Evolutionary conservation across 1,140 invertebrate species (phyloP), one percentile per base, ranked within the genome.

Genomic region (Sarcophaga bullata): DNA sequence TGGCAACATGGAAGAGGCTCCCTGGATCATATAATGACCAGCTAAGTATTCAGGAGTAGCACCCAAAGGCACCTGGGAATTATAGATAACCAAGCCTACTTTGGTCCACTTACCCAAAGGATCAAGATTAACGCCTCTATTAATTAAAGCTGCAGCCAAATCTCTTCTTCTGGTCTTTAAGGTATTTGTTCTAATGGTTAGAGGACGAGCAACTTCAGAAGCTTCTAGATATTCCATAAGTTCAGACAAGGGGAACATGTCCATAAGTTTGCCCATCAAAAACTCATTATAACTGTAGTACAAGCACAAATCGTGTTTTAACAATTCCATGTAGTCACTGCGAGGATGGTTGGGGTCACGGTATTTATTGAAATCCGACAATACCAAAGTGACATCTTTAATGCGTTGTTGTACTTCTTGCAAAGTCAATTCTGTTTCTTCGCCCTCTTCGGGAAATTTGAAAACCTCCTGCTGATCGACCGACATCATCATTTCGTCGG

Each of bases 11-110:
- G 97, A 99, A 0, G 97, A 98, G 62, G 98, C 98, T 13, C 98
- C 99, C 92, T 99, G 99, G 81, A 99, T 92, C 86, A 99, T 98
- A 88, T 99, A 99, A 90, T 99, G 98, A 0, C 99, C 99, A 81
- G 98, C 97, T 80, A 99, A 92, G 92, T 99, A 99, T 92, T 99
- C 98, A 3, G 99, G 98, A 15, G 99, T 99, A 6, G 99, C 99
- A 80, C 99, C 98, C 87, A 99, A 92, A 6, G 98, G 98, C 5
- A 99, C 98, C 90, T 98, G 96, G 3, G 97, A 96, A 85, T 97
- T 97, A 91, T 98, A 99, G 2, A 99, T 93, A 9, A 99, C 97
- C 37, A 99, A 92, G 46, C 99, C 99, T 73, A 99, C 96, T 93
- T 99, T 99, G 46, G 97, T 98, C 99, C 99, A 99, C 90, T 99